Evolutionary conservation across 1,140 invertebrate species (phyloP).

Genomic region (Sitobion miscanthi): DNA sequence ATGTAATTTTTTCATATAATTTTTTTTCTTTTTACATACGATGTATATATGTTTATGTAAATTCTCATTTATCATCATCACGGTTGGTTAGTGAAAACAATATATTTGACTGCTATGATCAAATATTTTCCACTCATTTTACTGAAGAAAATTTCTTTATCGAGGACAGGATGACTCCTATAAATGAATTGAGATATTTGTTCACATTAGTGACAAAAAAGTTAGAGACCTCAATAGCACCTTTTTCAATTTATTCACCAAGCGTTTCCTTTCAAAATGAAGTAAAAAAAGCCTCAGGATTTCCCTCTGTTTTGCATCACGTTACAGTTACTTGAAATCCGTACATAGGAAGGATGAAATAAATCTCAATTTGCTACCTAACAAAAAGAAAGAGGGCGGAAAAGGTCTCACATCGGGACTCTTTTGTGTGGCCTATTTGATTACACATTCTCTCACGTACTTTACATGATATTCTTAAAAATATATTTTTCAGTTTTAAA

Average conservation of each 20-base stretch:
- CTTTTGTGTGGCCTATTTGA: slow-evolving; percentile 51
- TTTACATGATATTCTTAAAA: slow-evolving; percentile 36
- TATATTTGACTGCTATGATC: neutral
- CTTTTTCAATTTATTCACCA: slow-evolving; percentile 50
- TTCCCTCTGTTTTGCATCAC: slow-evolving; percentile 39
- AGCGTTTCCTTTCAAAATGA: slow-evolving; percentile 25
- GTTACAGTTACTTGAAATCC: slow-evolving; percentile 32
- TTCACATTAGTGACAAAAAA: slow-evolving; percentile 23
- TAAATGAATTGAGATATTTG: slow-evolving; percentile 35
- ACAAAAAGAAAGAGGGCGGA: slow-evolving; percentile 17
- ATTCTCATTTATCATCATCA: neutral
- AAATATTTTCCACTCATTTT: neutral
- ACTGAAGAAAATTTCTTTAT: neutral
- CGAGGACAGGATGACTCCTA: neutral
- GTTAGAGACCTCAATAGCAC: slow-evolving; percentile 23
- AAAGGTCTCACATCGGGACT: slow-evolving; percentile 35
- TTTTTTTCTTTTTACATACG: neutral
- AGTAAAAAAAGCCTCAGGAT: slow-evolving; percentile 35
- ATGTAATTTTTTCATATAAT: neutral
- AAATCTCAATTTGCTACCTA: slow-evolving; percentile 39
- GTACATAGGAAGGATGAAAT: slow-evolving; percentile 5
- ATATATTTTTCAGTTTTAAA: neutral
- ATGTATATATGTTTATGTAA: neutral
- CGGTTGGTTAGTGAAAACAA: too few species aligned
- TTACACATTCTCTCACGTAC: slow-evolving; percentile 30